Evolutionary conservation across 2,888 invertebrate species (phyloP).

Genomic region (Piscicola geometra): DNA sequence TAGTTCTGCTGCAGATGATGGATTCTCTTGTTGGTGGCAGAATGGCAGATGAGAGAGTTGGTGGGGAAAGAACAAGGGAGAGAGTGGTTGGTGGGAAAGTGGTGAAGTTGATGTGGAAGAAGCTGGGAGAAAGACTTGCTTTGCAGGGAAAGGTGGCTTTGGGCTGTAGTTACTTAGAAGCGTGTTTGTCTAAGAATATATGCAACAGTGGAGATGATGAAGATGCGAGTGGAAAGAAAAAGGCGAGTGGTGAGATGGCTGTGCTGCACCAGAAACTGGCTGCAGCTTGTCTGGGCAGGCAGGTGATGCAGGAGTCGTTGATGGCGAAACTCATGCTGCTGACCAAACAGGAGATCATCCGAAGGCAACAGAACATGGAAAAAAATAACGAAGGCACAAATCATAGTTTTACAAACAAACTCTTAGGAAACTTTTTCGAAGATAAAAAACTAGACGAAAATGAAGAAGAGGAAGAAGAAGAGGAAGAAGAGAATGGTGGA

Average conservation of each 20-base stretch:
- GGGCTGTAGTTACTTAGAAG: slow-evolving; percentile 9
- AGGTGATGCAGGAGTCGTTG: slow-evolving; percentile 18
- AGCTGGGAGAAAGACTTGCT: neutral
- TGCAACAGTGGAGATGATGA: neutral
- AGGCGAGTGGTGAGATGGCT: neutral
- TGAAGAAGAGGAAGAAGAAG: neutral
- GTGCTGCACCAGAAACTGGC: neutral
- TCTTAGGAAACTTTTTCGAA: neutral
- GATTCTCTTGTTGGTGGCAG: neutral
- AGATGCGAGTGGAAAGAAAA: neutral
- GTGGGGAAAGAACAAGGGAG: neutral
- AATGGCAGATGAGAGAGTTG: neutral
- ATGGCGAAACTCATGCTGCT: slow-evolving; percentile 17
- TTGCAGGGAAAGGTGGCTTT: neutral
- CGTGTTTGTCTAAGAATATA: neutral
- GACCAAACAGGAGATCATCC: slow-evolving; percentile 12
- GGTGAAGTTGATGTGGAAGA: neutral
- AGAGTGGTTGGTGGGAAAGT: neutral
- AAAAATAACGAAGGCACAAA: neutral
- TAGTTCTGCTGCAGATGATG: neutral
- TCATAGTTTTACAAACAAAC: neutral
- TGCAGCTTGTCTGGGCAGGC: slow-evolving; percentile 16
- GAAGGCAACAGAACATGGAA: neutral
- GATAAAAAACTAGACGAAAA: neutral
- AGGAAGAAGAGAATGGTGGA: slow-evolving; percentile 4